phyloP scores from a whole-genome alignment of 2,888 invertebrate genomes.

The Cinara cedri region DNA sequence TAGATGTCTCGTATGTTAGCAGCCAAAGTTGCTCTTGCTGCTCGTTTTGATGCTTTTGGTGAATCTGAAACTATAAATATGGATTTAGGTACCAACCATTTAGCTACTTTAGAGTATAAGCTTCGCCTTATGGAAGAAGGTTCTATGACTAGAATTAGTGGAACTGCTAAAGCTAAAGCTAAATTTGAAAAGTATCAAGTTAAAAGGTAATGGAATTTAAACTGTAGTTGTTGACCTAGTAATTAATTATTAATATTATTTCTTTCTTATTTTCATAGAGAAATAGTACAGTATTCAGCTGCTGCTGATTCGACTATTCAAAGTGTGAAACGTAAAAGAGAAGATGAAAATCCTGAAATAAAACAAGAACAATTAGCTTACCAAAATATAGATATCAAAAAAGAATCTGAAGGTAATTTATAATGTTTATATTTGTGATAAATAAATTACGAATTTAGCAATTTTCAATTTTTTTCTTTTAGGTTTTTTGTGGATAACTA shows the following conservation, averaged over 20 bases:
- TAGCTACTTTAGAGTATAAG: constrained; percentile 83
- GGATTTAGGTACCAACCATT: constrained; percentile 87
- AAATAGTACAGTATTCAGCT: constrained; percentile 79
- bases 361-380: constrained; percentile 63
- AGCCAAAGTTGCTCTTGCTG: constrained; percentile 91
- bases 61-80: constrained; percentile 76
- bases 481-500: no score
- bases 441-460: background rate
- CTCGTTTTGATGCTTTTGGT: constrained; percentile 93
- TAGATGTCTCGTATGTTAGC: constrained; percentile 93
- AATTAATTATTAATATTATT: constrained; percentile 9
- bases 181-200: constrained; percentile 93
- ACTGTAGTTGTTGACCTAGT: no score
- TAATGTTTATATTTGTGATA: background rate
- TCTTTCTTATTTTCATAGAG: constrained; percentile 68
- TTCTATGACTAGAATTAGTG: constrained; percentile 80
- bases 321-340: constrained; percentile 69
- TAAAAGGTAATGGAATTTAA: constrained; percentile 67
- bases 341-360: constrained; percentile 63
- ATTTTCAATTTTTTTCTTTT: background rate
- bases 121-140: constrained; percentile 85
- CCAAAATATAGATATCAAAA: constrained; percentile 58
- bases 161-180: constrained; percentile 85
- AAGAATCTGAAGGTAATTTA: constrained; percentile 27
- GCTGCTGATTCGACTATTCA: constrained; percentile 83